Evolutionary conservation across 2,888 invertebrate genomes (phyloP).

Genomic region (Exocentrus adspersus): DNA sequence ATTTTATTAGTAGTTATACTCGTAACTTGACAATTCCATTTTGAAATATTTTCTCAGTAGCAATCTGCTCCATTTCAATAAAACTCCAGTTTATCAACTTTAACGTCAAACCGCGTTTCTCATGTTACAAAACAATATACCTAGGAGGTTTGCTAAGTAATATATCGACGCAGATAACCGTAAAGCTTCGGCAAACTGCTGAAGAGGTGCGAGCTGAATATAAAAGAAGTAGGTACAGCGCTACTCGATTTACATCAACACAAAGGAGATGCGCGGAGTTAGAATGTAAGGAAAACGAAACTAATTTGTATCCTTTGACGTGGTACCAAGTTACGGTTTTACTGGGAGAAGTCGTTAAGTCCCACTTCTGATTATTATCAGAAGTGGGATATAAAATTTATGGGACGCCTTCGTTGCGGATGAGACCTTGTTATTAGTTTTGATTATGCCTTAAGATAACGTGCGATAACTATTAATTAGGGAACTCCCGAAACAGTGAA

Average conservation of each 20-base stretch:
- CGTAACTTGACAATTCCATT: too few species aligned
- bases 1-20: too few species aligned
- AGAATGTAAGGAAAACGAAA: neutral
- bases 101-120: too few species aligned
- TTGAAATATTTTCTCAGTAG: too few species aligned
- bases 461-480: neutral
- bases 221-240: conserved; percentile 4
- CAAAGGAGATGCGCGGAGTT: neutral
- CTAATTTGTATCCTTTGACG: conserved; percentile 9
- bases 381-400: neutral
- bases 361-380: neutral
- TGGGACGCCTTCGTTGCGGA: neutral
- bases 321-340: neutral
- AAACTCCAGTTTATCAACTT: too few species aligned
- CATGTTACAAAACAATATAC: too few species aligned
- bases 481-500: too few species aligned
- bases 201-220: neutral
- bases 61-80: too few species aligned
- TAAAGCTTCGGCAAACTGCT: neutral
- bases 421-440: neutral
- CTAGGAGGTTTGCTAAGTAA: neutral
- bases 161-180: neutral
- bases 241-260: neutral
- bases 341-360: neutral
- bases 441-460: neutral